Percentiles rank a stretch among this genome's conserved stretches.
Conservation (phyloP, 2,888 invertebrate species). For the Drosophila peninsularis region DNA sequence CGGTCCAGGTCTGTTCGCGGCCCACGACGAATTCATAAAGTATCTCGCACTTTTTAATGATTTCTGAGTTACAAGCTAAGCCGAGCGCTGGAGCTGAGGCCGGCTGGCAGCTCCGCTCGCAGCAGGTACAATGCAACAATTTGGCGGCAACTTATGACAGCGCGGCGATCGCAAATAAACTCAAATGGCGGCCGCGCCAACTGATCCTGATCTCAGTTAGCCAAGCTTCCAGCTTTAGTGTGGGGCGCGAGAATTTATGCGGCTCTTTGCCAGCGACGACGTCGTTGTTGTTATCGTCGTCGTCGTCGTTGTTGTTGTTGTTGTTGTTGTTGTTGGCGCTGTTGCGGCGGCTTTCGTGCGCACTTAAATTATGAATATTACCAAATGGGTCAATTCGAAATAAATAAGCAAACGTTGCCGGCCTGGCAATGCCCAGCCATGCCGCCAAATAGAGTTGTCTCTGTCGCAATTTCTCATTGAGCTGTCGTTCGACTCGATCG, state of each 20-base stretch:
- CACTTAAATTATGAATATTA: slow-evolving; percentile 84
- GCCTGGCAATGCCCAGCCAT: slow-evolving; percentile 11
- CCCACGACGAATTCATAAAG: slow-evolving; percentile 81
- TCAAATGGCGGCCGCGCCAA: slow-evolving; percentile 59
- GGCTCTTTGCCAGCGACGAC: slow-evolving; percentile 70
- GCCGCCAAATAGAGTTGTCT: slow-evolving; percentile 79
- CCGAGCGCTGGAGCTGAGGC: slow-evolving; percentile 47
- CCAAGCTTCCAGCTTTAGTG: slow-evolving; percentile 43
- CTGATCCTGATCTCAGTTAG: slow-evolving; percentile 58
- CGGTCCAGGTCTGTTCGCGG: slow-evolving; percentile 32
- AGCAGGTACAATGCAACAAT: slow-evolving; percentile 84
- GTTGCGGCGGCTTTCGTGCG: slow-evolving; percentile 66
- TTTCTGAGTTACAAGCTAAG: slow-evolving; percentile 82
- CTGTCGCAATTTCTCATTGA: slow-evolving; percentile 81
- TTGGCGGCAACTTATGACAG: slow-evolving; percentile 83
- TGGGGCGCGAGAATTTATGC: slow-evolving; percentile 81
- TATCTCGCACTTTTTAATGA: slow-evolving; percentile 82
- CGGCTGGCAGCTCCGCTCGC: slow-evolving; percentile 51
- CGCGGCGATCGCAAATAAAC: slow-evolving; percentile 68
- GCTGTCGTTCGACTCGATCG: slow-evolving; percentile 63
- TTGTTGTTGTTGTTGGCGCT: slow-evolving; percentile 39
- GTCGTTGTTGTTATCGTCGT: slow-evolving; percentile 39
- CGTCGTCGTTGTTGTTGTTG: slow-evolving; percentile 16
- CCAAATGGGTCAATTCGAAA: slow-evolving; percentile 84
- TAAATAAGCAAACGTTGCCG: slow-evolving; percentile 77